These are phyloP conservation scores for Henricia sp. DNA, from an alignment of 53 echinoderm and acorn worm genomes.

Conservation along the genomic window DNA sequence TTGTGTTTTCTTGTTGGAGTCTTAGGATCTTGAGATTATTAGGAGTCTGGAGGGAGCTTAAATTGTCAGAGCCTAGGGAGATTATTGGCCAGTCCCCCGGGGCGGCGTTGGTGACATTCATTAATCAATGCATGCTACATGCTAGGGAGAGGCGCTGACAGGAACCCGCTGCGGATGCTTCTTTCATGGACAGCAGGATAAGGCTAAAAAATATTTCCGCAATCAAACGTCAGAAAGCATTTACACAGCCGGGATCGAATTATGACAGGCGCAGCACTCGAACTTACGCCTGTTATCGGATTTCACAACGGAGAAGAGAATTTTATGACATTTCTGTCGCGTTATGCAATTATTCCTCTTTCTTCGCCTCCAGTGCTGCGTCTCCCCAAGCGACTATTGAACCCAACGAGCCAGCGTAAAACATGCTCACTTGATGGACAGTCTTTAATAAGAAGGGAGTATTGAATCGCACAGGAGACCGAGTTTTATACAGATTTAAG, in stretches of 20 bases:
- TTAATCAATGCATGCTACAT: conserved; percentile 38
- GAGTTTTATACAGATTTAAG: conserved; percentile 53
- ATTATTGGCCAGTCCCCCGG: not conserved
- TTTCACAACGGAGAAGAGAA: conserved; percentile 60
- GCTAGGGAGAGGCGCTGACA: conserved; percentile 23
- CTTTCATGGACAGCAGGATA: conserved; percentile 23
- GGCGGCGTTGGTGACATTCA: conserved; percentile 25
- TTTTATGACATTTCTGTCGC: conserved; percentile 61
- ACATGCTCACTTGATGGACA: conserved; percentile 60
- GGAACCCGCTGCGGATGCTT: not conserved
- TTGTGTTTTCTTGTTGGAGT: conserved; percentile 37
- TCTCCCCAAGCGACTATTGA: conserved; percentile 61
- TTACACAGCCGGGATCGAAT: conserved; percentile 58
- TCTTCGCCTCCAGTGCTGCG: not conserved
- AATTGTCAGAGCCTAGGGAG: conserved; percentile 46
- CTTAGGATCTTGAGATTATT: conserved; percentile 42
- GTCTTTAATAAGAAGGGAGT: conserved; percentile 26
- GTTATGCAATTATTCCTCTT: conserved; percentile 58
- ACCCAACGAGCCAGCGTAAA: conserved; percentile 23
- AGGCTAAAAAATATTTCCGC: conserved; percentile 56
- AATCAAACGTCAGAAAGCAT: conserved; percentile 65
- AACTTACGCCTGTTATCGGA: conserved; percentile 56
- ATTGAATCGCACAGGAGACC: conserved; percentile 29
- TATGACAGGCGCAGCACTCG: conserved; percentile 64
- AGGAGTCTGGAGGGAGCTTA: conserved; percentile 44